A percentile compares a stretch with the other conserved stretches of the same genome.
phyloP scores from a whole-genome alignment of 2,113 vertebrate species.

The Mungos mungo region DNA sequence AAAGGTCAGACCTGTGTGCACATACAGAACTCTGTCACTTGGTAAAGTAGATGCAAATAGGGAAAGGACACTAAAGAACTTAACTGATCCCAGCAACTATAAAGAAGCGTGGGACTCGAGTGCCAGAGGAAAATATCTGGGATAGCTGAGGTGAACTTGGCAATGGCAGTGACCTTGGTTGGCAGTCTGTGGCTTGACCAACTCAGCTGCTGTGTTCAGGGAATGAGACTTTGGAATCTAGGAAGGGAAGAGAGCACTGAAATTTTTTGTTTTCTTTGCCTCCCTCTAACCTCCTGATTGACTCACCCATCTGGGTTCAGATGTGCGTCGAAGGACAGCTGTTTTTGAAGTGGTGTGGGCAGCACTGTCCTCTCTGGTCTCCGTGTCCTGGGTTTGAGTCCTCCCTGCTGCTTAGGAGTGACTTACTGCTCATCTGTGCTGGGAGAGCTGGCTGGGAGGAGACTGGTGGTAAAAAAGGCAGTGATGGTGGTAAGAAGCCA shows the following conservation, averaged over 20 bases:
- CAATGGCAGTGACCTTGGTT: conserved; percentile 10
- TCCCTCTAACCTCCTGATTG: background rate
- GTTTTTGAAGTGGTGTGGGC: background rate
- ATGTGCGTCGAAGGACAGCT: background rate
- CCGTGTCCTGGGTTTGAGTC: background rate
- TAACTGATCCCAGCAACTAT: background rate
- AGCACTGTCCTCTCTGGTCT: background rate
- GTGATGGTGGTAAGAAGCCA: background rate
- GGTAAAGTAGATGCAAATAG: background rate
- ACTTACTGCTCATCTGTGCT: background rate
- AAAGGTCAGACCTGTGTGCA: background rate
- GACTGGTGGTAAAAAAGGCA: background rate
- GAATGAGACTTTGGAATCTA: conserved; percentile 21
- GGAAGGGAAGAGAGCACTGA: background rate
- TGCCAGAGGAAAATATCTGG: background rate
- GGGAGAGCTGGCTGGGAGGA: conserved; percentile 13
- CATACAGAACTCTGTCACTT: background rate
- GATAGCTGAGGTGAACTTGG: background rate
- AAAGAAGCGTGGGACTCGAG: background rate
- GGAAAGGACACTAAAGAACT: conserved; percentile 32
- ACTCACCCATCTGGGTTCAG: background rate
- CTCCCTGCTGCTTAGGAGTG: background rate
- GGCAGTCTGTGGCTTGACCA: background rate
- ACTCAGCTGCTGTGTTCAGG: conserved; percentile 3
- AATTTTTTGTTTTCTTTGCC: background rate